These are phyloP conservation scores for Syngnathus rostellatus DNA, from an alignment of 2,797 vertebrate genomes.

Conservation along the genomic window DNA sequence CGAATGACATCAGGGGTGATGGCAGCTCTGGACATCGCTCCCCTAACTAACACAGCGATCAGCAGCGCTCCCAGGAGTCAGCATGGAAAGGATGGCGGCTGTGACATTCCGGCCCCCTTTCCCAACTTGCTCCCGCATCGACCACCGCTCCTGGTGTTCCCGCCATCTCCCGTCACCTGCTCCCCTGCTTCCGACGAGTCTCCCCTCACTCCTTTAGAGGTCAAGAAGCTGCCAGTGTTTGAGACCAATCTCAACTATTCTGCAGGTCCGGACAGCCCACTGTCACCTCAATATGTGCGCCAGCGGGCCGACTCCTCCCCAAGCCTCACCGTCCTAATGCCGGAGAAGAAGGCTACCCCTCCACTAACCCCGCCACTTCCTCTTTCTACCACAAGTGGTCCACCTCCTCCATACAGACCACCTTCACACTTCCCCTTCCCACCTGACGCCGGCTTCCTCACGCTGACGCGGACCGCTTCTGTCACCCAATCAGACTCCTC, in stretches of 20 bases:
- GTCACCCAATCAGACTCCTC: constrained; percentile 64
- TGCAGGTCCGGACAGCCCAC: constrained; percentile 77
- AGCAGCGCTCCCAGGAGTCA: constrained; percentile 31
- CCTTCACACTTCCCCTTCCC: constrained; percentile 82
- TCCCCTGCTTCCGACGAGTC: constrained; percentile 96
- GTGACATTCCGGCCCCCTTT: constrained; percentile 91
- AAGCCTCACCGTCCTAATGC: constrained; percentile 71
- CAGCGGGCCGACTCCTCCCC: constrained; percentile 82
- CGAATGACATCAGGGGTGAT: constrained; percentile 36
- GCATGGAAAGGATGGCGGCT: constrained; percentile 67
- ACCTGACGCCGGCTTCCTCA: constrained; percentile 69
- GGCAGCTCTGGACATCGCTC: constrained; percentile 35
- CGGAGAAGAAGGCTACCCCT: constrained; percentile 77
- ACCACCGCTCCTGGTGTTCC: constrained; percentile 92
- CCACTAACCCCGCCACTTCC: constrained; percentile 78
- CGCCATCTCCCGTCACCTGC: constrained; percentile 86
- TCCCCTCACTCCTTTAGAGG: constrained; percentile 89
- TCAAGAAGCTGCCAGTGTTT: constrained; percentile 90
- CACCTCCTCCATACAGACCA: constrained; percentile 71
- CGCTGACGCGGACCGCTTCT: constrained; percentile 62
- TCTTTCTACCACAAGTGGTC: constrained; percentile 62
- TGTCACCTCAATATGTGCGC: constrained; percentile 81
- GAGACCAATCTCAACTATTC: constrained; percentile 89
- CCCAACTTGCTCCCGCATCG: constrained; percentile 91
- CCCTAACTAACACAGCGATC: constrained; percentile 24